Percentiles rank a stretch among this genome's conserved stretches.
phyloP scores from a whole-genome alignment of 2,113 vertebrate species.

The Galeopterus variegatus region DNA sequence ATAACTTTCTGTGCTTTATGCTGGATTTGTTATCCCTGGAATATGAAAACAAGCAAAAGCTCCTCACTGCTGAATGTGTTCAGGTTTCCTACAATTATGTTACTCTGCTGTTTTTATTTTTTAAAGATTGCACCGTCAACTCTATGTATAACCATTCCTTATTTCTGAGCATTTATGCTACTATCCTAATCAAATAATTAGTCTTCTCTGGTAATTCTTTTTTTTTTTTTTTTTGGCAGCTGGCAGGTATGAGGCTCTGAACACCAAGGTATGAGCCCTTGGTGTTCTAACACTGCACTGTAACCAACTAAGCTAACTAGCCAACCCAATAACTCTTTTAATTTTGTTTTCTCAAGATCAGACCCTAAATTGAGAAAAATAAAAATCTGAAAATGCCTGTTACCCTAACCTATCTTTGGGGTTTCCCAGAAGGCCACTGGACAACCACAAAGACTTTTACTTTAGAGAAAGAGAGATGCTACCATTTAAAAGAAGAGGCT shows the following conservation, averaged over 20 bases:
- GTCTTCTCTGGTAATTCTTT: background rate
- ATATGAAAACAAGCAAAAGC: background rate
- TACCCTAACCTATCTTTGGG: background rate
- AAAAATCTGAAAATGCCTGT: background rate
- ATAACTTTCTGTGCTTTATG: background rate
- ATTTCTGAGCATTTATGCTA: background rate
- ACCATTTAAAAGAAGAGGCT: background rate
- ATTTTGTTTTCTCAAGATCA: background rate
- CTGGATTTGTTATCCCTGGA: background rate
- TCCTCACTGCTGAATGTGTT: background rate
- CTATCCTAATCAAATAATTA: background rate
- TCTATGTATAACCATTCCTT: background rate
- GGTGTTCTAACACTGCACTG: too few relatives aligned
- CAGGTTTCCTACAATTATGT: background rate
- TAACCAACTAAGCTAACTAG: too few relatives aligned
- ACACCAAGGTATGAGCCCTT: too few relatives aligned
- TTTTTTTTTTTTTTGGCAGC: too few relatives aligned
- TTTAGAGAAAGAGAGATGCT: background rate
- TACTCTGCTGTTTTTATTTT: background rate
- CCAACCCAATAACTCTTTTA: background rate
- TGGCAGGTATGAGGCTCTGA: too few relatives aligned
- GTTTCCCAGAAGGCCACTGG: background rate
- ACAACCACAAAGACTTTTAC: background rate
- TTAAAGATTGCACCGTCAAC: background rate
- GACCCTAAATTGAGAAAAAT: background rate